Evolutionary conservation across 2,888 invertebrate genomes (phyloP), one percentile per base, ranked within the genome.

Genomic region (Alentia gelatinosa): DNA sequence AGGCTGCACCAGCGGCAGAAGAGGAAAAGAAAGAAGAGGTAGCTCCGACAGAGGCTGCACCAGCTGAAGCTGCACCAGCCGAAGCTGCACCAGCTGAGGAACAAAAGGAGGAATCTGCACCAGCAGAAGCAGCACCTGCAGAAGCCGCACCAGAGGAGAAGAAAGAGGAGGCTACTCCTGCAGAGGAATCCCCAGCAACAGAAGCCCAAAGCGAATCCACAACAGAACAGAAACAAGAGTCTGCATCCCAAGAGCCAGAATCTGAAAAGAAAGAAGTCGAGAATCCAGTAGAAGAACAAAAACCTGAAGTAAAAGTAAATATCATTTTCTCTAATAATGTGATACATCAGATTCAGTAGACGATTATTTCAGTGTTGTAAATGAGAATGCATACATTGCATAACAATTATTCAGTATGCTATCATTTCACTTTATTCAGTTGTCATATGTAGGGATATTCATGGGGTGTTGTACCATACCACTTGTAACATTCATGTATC

Each of bases 91-190:
- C 83, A 37, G 83, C 35, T n/a, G 83, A 83, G 40, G 83, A 83
- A 83, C 23, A 83, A 30, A 83, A 83, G 39, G 83, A 83, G 83
- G 83, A 83, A 39, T 37, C 35, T 83, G 83, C 83, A 83, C 83
- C 83, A 83, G 83, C 40, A 40, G 83, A 83, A 83, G 83, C 83
- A 5, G 83, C 83, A 40, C 83, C 83, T 37, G 83, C 39, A 37
- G 83, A 83, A 19, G 68, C 68, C 7, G 50, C 50, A 50, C 12
- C 50, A 50, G 83, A 83, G 39, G 83, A 83, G 39, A 1, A 37
- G 39, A 83, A 83, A 19, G 83, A 83, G 83, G 83, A 83, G 26
- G 83, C 35, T 35, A 39, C 83, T 4, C 37, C 83, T 26, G 83
- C 15, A 39, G 83, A 83, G 30, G 37, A 23, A 9, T 15, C 33